Conservation (phyloP, 2,113 vertebrate species). For the Muntiacus reevesi region DNA sequence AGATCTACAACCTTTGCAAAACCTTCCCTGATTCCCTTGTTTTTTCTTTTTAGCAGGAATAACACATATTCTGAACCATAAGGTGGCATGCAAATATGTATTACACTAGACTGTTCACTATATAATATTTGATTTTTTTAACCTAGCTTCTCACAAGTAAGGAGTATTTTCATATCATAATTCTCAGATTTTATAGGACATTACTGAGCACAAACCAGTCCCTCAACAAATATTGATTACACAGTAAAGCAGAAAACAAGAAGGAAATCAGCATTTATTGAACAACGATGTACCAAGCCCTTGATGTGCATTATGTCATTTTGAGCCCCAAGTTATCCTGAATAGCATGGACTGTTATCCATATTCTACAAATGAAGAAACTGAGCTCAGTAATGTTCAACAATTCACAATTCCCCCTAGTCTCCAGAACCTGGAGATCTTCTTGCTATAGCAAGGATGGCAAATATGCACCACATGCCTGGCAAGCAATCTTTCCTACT, state of each 20-base stretch:
- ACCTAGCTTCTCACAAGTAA: background rate
- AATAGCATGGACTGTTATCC: background rate
- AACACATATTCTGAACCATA: background rate
- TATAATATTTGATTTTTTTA: background rate
- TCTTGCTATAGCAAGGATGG: background rate
- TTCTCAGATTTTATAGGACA: background rate
- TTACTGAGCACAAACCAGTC: background rate
- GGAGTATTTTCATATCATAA: background rate
- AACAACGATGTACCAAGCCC: background rate
- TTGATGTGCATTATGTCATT: background rate
- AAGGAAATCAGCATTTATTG: background rate
- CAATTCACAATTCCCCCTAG: background rate
- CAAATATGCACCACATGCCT: fast-evolving
- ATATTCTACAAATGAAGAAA: background rate
- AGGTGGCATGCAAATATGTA: background rate
- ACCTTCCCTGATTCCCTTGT: background rate
- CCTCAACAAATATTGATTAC: background rate
- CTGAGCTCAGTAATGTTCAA: background rate
- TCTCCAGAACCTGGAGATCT: background rate
- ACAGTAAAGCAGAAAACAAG: background rate
- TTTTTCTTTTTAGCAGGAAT: background rate
- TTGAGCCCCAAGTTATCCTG: background rate
- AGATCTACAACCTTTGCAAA: background rate
- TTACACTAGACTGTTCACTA: background rate
- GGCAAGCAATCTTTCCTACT: background rate